Evolutionary conservation across 2,888 invertebrate genomes (phyloP), one percentile per base, ranked within the genome.

Genomic region (Stratiomys singularior): DNA sequence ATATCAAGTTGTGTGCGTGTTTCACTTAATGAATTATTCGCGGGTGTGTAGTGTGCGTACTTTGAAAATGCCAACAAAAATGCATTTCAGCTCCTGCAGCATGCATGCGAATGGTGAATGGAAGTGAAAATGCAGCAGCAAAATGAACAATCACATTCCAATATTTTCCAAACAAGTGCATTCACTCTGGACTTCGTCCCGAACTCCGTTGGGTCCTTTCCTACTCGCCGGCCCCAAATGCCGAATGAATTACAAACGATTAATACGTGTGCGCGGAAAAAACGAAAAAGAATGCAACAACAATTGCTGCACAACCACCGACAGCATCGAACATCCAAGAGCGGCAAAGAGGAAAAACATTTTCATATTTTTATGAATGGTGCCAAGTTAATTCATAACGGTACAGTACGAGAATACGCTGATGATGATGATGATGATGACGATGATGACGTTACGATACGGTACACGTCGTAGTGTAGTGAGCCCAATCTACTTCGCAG

Each of bases 291-390:
- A 25, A 46, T 11, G 21, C 11, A 18, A 47, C 46, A 60, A 52
- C 52, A 52, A 52, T n/a, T n/a, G n/a, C n/a, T n/a, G 9, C 7
- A 44, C 46, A 44, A 44, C n/a, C 37, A 37, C 5, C 52, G 15
- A 15, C 52, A 15, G 15, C 18, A 52, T 5, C 4, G 15, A 52
- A 52, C 52, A 1, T 18, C 52, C 52, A 18, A 15, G 52, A 44
- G 44, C 37, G 21, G 47, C 69, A 21, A 47, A 25, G 46, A 47
- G 46, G 46, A 69, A 69, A 66, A 69, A 25, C 46, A 46, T 77
- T 77, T 66, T 79, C 77, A 79, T 79, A 79, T 79, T 76, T 79
- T 79, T 77, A 79, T 79, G 79, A 79, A 79, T 79, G 79, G 71
- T 71, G 60, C 52, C 67, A 60, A 77, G 76, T 76, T 79, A 77